A percentile compares a stretch with the other conserved stretches of the same genome.
These are phyloP conservation scores for Volucella bombylans DNA, from an alignment of 2,888 invertebrate species.

Conservation along the genomic window DNA sequence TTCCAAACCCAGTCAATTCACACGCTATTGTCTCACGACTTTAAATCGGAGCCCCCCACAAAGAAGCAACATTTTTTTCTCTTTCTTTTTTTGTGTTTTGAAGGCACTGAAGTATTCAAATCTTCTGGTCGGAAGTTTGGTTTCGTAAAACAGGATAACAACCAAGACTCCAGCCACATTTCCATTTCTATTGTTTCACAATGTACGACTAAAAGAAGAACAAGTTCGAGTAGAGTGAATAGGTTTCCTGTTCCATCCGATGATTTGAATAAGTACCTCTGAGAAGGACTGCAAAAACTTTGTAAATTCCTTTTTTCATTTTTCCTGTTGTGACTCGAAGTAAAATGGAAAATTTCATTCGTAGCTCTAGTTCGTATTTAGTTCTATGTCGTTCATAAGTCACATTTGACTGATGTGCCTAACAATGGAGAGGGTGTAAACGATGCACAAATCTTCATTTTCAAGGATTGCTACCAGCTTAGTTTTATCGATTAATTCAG, in stretches of 20 bases:
- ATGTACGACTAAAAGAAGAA: conserved; percentile 2
- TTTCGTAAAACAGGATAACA: conserved; percentile 52
- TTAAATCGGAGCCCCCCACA: conserved; percentile 42
- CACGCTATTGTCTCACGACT: conserved; percentile 56
- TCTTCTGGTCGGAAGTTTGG: conserved; percentile 52
- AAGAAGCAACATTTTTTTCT: conserved; percentile 12
- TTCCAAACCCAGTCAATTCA: conserved; percentile 54
- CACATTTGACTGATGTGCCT: conserved; percentile 51
- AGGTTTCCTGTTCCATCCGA: conserved; percentile 12
- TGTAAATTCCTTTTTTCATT: neutral
- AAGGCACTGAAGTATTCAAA: conserved; percentile 50
- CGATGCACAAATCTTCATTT: conserved; percentile 37
- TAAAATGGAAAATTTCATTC: conserved; percentile 1
- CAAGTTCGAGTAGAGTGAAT: conserved; percentile 43
- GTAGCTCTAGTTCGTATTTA: conserved; percentile 8
- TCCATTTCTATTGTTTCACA: conserved; percentile 61
- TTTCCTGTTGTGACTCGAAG: neutral
- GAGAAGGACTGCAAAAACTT: conserved; percentile 41
- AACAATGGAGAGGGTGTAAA: conserved; percentile 59
- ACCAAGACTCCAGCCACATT: conserved; percentile 44
- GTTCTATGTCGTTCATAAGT: conserved; percentile 41
- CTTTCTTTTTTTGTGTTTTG: conserved; percentile 8
- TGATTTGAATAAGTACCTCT: conserved; percentile 55
- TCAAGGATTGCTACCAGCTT: too few species aligned
- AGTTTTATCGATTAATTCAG: too few species aligned